A percentile compares a stretch with the other conserved stretches of the same genome.
These are phyloP conservation scores for Pseudachorutes palmiensis DNA, from an alignment of 1,140 invertebrate genomes.

Conservation along the genomic window DNA sequence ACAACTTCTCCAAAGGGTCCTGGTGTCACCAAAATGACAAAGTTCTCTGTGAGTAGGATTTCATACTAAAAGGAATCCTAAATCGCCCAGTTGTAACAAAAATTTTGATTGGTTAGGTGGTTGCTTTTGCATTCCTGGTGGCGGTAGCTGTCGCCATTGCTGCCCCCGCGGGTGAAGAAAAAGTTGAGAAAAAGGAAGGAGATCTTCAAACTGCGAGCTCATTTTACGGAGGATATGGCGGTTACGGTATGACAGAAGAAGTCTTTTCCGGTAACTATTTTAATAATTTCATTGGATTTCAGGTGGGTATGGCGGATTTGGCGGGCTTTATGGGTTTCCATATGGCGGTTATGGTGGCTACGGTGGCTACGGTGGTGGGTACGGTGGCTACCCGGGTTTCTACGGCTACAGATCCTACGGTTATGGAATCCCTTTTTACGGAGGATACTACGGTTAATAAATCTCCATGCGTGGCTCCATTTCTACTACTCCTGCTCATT, in stretches of 20 bases:
- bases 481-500: too few species aligned
- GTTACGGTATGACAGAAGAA: background rate
- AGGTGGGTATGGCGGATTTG: constrained; percentile 15
- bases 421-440: constrained; percentile 13
- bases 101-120: background rate
- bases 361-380: constrained; percentile 8
- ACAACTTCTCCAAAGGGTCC: too few species aligned
- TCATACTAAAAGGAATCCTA: background rate
- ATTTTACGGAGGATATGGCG: constrained; percentile 30
- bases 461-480: too few species aligned
- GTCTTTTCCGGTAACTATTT: background rate
- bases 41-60: background rate
- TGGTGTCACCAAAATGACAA: background rate
- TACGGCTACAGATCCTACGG: background rate
- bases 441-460: constrained; percentile 33
- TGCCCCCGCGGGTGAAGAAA: constrained; percentile 1
- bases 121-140: constrained; percentile 1
- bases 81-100: background rate
- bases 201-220: constrained; percentile 34
- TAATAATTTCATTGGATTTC: background rate
- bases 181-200: constrained; percentile 22
- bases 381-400: background rate
- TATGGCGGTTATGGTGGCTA: constrained; percentile 18
- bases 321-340: constrained; percentile 17
- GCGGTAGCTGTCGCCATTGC: constrained; percentile 20